Evolutionary conservation across 2,888 invertebrate species (phyloP), one percentile per base, ranked within the genome.

Genomic region (Drosophila nr. medialis): DNA sequence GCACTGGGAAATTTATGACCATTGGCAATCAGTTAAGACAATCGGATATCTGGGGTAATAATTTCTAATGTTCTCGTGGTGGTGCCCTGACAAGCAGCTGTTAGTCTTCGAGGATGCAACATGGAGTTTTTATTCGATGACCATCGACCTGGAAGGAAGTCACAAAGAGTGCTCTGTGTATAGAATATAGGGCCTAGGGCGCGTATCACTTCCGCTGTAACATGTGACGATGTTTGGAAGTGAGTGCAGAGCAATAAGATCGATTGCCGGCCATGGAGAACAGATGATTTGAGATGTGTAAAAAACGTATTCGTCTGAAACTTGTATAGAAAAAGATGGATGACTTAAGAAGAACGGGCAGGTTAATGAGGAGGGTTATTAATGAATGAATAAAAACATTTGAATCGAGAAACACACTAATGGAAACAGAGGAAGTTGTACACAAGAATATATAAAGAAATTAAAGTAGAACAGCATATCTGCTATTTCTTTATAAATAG

Each of bases 11-110:
- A 86, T 86, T 86, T 86, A 86, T 86, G 85, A 50, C 75, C 75
- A 77, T 72, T 86, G 90, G 84, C 87, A 87, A 87, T 87, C 87
- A 86, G 90, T 90, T 86, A 90, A 80, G 89, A 88, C 87, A 75
- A 90, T 86, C 87, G 86, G 80, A 90, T 82, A 87, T 87, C 87
- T 87, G 76, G 89, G 86, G 89, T 90, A 87, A 90, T 87, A 87
- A 87, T 90, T 87, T 87, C 89, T 87, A 87, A 90, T 86, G 89
- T 84, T 64, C 71, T 48, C 21, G 30, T 29, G 27, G 24, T 55
- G 55, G 27, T 69, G 65, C 72, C 51, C 15, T 64, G 60, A 55
- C 72, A 56, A 67, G 62, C 83, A 88, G 78, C 86, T 86, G 86
- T 81, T 87, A 58, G 58, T 18, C 63, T 68, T 30, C 55, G 83